Conservation (phyloP, 2,797 vertebrate genomes). For the Diglossa cyanea region DNA sequence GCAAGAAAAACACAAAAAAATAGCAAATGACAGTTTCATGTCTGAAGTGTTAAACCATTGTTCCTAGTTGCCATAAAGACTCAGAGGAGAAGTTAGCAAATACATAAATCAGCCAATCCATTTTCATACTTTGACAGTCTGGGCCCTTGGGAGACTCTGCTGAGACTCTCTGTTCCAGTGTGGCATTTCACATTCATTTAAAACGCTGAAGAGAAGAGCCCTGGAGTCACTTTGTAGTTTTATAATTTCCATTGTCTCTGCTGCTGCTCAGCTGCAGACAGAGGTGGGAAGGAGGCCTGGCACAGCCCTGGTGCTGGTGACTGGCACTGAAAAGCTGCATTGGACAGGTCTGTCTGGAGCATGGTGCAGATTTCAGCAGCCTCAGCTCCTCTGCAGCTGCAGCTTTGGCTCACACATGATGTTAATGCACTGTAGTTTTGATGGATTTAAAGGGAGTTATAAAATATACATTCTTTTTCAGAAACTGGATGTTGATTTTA, state of each 20-base stretch:
- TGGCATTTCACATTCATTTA: slow-evolving; percentile 5
- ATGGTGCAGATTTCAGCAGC: fast-evolving
- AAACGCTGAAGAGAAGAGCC: not conserved
- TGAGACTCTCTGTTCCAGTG: not conserved
- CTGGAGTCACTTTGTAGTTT: not conserved
- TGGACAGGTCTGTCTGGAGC: not conserved
- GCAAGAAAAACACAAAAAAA: not conserved
- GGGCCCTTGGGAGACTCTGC: not conserved
- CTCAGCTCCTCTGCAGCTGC: not conserved
- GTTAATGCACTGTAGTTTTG: not conserved
- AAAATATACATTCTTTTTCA: not conserved
- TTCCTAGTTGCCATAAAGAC: not conserved
- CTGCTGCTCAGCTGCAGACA: not conserved
- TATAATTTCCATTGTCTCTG: not conserved
- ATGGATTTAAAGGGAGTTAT: not conserved
- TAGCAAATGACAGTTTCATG: not conserved
- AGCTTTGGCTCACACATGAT: not conserved
- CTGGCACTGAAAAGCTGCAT: not conserved
- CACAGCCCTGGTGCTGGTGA: not conserved
- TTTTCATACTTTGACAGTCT: slow-evolving; percentile 20
- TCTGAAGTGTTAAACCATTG: slow-evolving; percentile 17
- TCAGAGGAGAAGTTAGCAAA: slow-evolving; percentile 11
- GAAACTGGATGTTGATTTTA: not conserved
- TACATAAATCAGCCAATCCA: slow-evolving; percentile 17
- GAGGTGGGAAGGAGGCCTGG: not conserved